These are phyloP conservation scores for Urocolius indicus DNA, from an alignment of 2,113 vertebrate genomes.

Conservation along the genomic window DNA sequence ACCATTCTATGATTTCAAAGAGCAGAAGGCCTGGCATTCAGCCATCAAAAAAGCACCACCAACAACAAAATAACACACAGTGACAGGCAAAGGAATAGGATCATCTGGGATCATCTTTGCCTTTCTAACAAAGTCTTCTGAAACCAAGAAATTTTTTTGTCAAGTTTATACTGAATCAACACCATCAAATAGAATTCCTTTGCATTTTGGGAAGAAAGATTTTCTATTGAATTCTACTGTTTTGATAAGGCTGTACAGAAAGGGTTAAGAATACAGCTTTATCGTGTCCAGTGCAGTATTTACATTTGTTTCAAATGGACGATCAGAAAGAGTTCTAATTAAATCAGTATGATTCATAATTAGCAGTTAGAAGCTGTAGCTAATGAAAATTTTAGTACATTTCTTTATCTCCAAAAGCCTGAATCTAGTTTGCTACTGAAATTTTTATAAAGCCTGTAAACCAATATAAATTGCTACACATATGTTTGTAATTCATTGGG, in stretches of 20 bases:
- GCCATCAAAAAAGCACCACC: background rate
- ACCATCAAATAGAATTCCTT: background rate
- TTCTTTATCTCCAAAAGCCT: conserved; percentile 50
- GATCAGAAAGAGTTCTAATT: conserved; percentile 19
- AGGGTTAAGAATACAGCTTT: background rate
- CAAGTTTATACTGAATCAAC: background rate
- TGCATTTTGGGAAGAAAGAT: background rate
- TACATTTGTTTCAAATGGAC: conserved; percentile 1
- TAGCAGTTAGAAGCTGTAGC: conserved; percentile 30
- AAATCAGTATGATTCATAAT: conserved; percentile 50
- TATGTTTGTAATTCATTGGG: background rate
- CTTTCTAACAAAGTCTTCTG: background rate
- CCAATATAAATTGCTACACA: conserved; percentile 29
- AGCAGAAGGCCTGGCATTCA: background rate
- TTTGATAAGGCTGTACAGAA: background rate
- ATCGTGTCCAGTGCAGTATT: background rate
- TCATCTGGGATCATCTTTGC: background rate
- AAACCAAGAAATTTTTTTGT: background rate
- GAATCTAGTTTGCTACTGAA: conserved; percentile 47
- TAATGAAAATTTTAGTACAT: conserved; percentile 67
- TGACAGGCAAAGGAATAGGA: background rate
- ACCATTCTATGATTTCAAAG: background rate
- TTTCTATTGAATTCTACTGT: background rate
- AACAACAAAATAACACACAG: background rate
- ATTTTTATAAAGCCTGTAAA: conserved; percentile 64